Base-by-base conservation (phyloP, 1,140 invertebrate genomes). In the Odontomachus brunneus region DNA sequence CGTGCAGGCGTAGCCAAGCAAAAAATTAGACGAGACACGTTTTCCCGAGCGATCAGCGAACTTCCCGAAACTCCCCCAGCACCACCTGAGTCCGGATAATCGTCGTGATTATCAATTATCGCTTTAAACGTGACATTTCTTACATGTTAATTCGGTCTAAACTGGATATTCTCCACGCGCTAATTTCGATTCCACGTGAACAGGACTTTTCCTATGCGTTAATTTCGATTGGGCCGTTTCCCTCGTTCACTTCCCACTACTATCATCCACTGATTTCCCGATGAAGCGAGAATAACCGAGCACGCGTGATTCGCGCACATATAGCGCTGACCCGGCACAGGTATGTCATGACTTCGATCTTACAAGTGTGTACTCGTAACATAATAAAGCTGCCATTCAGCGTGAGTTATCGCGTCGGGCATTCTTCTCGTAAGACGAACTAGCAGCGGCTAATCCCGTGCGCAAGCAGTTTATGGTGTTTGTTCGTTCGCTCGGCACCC, bases 391-490 rank as follows among this genome's bases (percentile, higher is more conserved):
- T 24, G 0, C 17, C 26, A 59, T 55, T 14, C n/a, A 12, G 59
- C 33, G 75, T 66, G 73, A 67, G 81, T 89, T 62, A 76, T 87
- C 84, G 81, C 65, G 86, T 88, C 85, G 66, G 69, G 73, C 66
- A 84, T 89, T 89, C 78, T 69, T 87, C 69, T n/a, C n/a, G 76
- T 74, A 74, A 90, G 82, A 84, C 81, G 84, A 91, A 90, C 89
- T 84, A 86, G 59, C 76, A 86, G 76, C 75, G 89, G 89, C 89
- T 93, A 93, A 93, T 93, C 91, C 89, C 82, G 89, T 48, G 85
- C 85, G 90, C 91, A 93, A 93, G 93, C 91, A 94, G 92, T 93
- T 93, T 93, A 93, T 90, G 90, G 89, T 91, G 90, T 93, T 93
- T 92, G 91, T 90, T 90, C 87, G 89, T 89, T 82, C 67, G 85